These are phyloP conservation scores for Erethizon dorsatum DNA, from an alignment of 2,797 vertebrate genomes.

Conservation along the genomic window DNA sequence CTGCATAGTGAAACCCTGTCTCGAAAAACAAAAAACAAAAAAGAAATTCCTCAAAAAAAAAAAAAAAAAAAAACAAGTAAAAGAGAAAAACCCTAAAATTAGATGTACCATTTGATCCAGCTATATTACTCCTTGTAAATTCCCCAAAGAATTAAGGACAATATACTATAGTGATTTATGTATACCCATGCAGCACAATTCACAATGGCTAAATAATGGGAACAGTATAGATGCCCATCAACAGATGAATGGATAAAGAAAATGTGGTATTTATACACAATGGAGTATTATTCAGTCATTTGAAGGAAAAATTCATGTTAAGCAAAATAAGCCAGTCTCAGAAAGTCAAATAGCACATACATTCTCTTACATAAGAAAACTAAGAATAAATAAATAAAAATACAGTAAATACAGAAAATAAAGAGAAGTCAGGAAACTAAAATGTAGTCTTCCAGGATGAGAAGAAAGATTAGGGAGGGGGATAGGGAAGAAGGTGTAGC, in stretches of 20 bases:
- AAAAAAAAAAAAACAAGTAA: too few species aligned
- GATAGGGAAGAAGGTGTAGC: neutral
- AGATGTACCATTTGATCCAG: too few species aligned
- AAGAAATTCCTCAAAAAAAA: too few species aligned
- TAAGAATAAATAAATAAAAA: neutral
- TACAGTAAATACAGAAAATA: neutral
- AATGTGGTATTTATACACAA: neutral
- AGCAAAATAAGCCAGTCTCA: neutral
- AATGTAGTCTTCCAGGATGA: neutral
- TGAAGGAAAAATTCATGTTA: neutral
- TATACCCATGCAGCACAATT: neutral
- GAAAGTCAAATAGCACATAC: too few species aligned
- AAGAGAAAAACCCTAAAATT: too few species aligned
- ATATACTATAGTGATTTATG: neutral
- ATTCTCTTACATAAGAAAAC: neutral
- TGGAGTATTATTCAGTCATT: neutral
- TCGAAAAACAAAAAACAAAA: too few species aligned
- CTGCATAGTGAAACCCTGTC: too few species aligned
- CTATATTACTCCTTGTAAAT: neutral
- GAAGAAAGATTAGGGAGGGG: neutral
- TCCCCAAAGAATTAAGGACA: neutral
- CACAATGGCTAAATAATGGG: neutral
- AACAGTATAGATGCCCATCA: neutral
- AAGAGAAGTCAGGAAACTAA: neutral
- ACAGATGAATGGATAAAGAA: neutral